phyloP scores from a whole-genome alignment of 1,140 invertebrate genomes.

The Proales similis region DNA sequence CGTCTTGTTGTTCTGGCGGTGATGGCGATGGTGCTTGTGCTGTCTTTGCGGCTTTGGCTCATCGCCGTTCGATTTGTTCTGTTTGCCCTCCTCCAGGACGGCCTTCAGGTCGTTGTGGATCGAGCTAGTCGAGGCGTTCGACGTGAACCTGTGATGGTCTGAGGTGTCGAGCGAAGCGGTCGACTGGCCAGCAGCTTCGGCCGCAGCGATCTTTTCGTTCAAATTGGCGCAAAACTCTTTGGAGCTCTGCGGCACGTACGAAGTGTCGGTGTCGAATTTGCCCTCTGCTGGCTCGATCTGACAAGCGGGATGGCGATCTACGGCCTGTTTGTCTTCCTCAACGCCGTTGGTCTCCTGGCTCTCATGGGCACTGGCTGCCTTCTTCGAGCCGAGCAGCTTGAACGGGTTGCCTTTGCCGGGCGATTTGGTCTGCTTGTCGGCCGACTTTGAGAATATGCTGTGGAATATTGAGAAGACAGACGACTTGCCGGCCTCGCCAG shows the following conservation, averaged over 20 bases:
- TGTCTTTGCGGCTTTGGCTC: not conserved
- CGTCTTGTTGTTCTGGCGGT: constrained; percentile 9
- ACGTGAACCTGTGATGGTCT: constrained; percentile 28
- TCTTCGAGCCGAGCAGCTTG: too few species aligned
- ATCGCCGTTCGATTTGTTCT: not conserved
- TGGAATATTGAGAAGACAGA: too few species aligned
- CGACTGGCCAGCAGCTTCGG: not conserved
- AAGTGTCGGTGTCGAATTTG: too few species aligned
- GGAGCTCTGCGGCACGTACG: constrained; percentile 11
- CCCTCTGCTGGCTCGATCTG: too few species aligned
- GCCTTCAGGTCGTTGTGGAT: constrained; percentile 32
- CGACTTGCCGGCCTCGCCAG: too few species aligned
- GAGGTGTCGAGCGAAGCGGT: not conserved
- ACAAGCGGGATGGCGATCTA: too few species aligned
- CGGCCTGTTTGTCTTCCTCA: too few species aligned
- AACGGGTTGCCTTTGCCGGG: too few species aligned
- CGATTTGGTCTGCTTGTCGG: too few species aligned
- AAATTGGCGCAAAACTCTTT: constrained; percentile 33
- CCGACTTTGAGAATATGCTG: too few species aligned
- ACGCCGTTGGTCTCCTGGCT: too few species aligned
- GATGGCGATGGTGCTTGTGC: not conserved
- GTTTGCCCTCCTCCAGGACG: constrained; percentile 3
- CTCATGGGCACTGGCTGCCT: too few species aligned
- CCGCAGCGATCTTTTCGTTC: constrained; percentile 26
- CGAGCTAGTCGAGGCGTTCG: constrained; percentile 28